Base-by-base conservation (phyloP, 2,888 invertebrate genomes). In the Stratiomys singularior region DNA sequence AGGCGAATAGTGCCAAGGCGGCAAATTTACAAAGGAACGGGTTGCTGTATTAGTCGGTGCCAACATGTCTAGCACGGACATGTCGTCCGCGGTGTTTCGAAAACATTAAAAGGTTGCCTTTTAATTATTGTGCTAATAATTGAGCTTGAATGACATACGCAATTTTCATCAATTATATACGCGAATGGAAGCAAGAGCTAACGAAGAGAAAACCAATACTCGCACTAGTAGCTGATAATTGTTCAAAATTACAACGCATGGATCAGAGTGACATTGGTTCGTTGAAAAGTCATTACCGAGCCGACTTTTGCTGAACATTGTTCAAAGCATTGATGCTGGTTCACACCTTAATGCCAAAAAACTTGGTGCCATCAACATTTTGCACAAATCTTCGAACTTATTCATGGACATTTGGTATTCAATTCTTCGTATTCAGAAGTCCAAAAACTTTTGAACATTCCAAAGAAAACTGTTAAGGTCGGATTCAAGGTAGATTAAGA, bases 31-130 rank as follows among this genome's bases (percentile, higher is more conserved):
- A 18, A 81, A 82, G 74, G 79, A 79, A 69, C 81, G 81, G 77
- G 60, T 83, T 23, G 82, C 82, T 18, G 80, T 81, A 47, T 77
- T 82, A 28, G 80, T 82, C 66, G 77, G 79, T 74, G 81, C 81
- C 23, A 83, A 83, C 79, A 28, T 15, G 1, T 30, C 30, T 13
- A 30, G 30, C 25, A 30, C 81, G 80, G 79, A 69, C 79, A 58
- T 72, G 76, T 79, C 81, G 79, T 4, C 82, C 82, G 7, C 69
- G 82, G 18, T 84, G 83, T 77, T 83, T 83, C 21, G 60, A 66
- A 78, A 80, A 66, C 13, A 28, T 76, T 13, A 66, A 76, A 23
- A 64, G n/a, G 13, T 18, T 76, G 9, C 66, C 76, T 23, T 47
- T 76, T 27, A 13, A 52, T 30, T 76, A 76, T 30, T 47, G 21